Base-by-base conservation (phyloP, 1,140 invertebrate species). In the Drosophila bocki region DNA sequence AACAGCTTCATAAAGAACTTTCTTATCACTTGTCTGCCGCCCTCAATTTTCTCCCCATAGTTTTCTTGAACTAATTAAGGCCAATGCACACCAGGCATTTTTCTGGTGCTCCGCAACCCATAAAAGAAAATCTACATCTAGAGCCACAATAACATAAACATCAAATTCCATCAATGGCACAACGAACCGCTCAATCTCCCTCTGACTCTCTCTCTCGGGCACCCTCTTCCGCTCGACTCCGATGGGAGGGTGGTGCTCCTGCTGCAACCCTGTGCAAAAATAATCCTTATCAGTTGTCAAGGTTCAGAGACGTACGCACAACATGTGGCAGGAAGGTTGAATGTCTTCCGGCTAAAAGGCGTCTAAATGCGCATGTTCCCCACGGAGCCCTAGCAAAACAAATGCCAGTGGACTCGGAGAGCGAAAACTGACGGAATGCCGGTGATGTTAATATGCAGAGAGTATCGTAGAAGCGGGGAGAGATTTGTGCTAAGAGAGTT, bases 201-300 rank as follows among this genome's bases (percentile, higher is more conserved):
- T 17, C 29, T 19, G 26, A 42, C 47, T 42, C 60, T 19, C 29
- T 19, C n/a, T 22, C 35, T 26, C 17, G 8, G 6, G 7, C n/a
- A 45, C 35, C 2, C n/a, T 11, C n/a, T 12, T 44, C 15, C 53
- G 7, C 7, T 35, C 22, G 13, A 37, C 61, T 64, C 47, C 65
- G 15, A 9, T 13, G 22, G 12, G 62, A 17, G 47, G 65, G 29
- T 37, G 65, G 29, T 29, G 35, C 32, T 22, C 3, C 12, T 65
- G 71, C 48, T 80, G 84, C 83, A 85, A 88, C 84, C 84, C 83
- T 83, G 83, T 86, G 70, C 70, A 77, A 72, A 80, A 69, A 51
- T 81, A 85, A 76, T 85, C 78, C 85, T 90, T 90, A 90, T 90
- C 85, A 90, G 85, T 90, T 90, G 86, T 85, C 82, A 88, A 88